Base-by-base conservation (phyloP, 2,888 invertebrate genomes). In the Cephus rjabovi region DNA sequence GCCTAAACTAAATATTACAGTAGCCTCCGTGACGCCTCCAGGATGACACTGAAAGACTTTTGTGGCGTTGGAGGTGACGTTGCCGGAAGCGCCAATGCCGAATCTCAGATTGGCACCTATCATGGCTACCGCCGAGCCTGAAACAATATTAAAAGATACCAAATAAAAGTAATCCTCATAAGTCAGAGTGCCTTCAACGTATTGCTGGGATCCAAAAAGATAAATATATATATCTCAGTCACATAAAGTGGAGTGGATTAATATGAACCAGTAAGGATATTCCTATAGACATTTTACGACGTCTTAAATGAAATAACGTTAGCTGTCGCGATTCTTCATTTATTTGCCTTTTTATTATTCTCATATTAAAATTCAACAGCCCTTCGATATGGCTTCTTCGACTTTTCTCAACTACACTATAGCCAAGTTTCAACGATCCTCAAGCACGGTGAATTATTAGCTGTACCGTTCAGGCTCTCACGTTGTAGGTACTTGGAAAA, bases 1-100 rank as follows among this genome's bases (percentile, higher is more conserved):
- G 4, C 96, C 96, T 12, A 97, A 93, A 75, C 95, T 95, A 86
- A 96, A 94, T 84, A 96, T 94, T 31, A 96, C 94, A 1, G 95
- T 95, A 4, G 96, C 96, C 90, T 96, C 96, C 3, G 96, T 95
- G 34, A 95, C 95, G 79, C 96, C 96, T 15, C 96, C 96, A 69
- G 96, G 96, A 87, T 96, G 96, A 89, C 96, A 96, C 89, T 95
- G 95, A 91, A 95, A 94, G 81, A 95, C 94, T 91, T 95, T 95
- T 86, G 95, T 95, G 77, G 95, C 93, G 87, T 95, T 94, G 78
- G 94, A 93, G 33, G 94, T 94, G 86, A 94, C 94, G 87, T 95
- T 94, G 77, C 95, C 94, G 34, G 94, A 94, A 69, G 94, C 94
- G 56, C 95, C 95, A 91, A 95, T 95, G 80, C 94, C 94, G 87